Evolutionary conservation across 2,888 invertebrate genomes (phyloP).

Genomic region (Nemapogon koenigi): DNA sequence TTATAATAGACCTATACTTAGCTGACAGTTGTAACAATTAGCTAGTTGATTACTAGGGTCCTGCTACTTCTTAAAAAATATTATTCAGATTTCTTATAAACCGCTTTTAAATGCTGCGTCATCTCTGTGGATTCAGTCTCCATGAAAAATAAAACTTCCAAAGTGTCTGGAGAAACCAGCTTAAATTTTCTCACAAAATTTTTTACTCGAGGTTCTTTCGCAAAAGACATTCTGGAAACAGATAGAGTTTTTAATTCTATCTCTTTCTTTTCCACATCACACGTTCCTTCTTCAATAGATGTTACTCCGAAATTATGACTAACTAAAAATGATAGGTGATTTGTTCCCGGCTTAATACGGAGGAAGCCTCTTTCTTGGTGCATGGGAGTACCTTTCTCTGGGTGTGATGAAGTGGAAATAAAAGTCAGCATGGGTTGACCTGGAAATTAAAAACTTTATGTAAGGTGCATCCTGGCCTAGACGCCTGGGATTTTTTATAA

Average conservation of each 20-base stretch:
- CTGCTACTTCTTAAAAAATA: neutral
- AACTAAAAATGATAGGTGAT: slow-evolving; percentile 56
- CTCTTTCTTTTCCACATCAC: slow-evolving; percentile 45
- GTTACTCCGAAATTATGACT: slow-evolving; percentile 70
- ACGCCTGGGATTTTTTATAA: too few relatives aligned
- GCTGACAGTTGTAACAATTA: too few relatives aligned
- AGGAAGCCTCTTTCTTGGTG: slow-evolving; percentile 70
- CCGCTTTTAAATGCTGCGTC: slow-evolving; percentile 59
- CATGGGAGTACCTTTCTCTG: slow-evolving; percentile 60
- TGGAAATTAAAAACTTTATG: too few relatives aligned
- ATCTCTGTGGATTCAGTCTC: slow-evolving; percentile 59
- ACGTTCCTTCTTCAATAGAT: slow-evolving; percentile 64
- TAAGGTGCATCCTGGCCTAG: too few relatives aligned
- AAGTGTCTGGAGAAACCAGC: slow-evolving; percentile 27
- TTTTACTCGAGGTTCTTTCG: slow-evolving; percentile 57
- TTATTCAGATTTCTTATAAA: slow-evolving; percentile 38
- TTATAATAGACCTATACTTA: too few relatives aligned
- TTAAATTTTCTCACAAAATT: slow-evolving; percentile 45
- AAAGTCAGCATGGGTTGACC: slow-evolving; percentile 70
- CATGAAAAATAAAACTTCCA: slow-evolving; percentile 58
- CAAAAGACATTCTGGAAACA: slow-evolving; percentile 54
- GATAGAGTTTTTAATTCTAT: slow-evolving; percentile 48
- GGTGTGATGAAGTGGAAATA: slow-evolving; percentile 54
- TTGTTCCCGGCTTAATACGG: slow-evolving; percentile 60
- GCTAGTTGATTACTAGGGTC: too few relatives aligned